Evolutionary conservation across 2,113 vertebrate genomes (phyloP), one percentile per base, ranked within the genome.

Genomic region (Neogale vison): DNA sequence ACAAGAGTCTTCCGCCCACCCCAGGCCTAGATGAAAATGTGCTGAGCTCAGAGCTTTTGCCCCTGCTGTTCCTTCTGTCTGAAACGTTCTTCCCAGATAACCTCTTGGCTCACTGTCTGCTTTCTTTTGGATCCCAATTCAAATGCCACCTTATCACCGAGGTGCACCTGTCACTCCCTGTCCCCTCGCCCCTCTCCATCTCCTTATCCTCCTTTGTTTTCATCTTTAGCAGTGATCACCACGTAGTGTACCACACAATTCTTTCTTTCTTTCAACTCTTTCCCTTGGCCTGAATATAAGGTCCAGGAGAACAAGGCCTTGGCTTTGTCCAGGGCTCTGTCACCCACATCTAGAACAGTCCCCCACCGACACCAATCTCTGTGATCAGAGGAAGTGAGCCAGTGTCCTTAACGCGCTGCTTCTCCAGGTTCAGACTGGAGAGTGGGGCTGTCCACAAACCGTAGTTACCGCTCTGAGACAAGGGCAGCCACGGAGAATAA

Each of bases 341-440:
- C 85, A 77, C 47, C 45, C 45, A 36, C 24, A 2, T 18, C 24
- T 39, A 7, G 47, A 77, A 17, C 14, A 29, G 3, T 0, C 2
- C 26, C 45, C 6, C 5, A 13, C 47, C 14, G 1, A 9, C 6
- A 0, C 31, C 7, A 12, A 15, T 9, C 12, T 10, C 4, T 29
- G 80, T 18, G 71, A 23, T 3, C 4, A 29, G n/a, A 6, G 31
- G 55, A 80, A 55, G 6, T 9, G 55, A 63, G 42, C 29, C 14
- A 5, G 24, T 5, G 36, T 42, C 50, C 80, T 4, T 24, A 0
- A 0, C 14, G 4, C 17, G 0, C 31, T 18, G 7, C n/a, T 15
- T 34, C 10, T 6, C 18, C 3, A 31, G 67, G 39, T 14, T 18
- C 45, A 13, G 83, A 6, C 67, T 21, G 18, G 18, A 11, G 39